phyloP scores from a whole-genome alignment of 2,797 vertebrate genomes.

The Phaenicophaeus curvirostris region DNA sequence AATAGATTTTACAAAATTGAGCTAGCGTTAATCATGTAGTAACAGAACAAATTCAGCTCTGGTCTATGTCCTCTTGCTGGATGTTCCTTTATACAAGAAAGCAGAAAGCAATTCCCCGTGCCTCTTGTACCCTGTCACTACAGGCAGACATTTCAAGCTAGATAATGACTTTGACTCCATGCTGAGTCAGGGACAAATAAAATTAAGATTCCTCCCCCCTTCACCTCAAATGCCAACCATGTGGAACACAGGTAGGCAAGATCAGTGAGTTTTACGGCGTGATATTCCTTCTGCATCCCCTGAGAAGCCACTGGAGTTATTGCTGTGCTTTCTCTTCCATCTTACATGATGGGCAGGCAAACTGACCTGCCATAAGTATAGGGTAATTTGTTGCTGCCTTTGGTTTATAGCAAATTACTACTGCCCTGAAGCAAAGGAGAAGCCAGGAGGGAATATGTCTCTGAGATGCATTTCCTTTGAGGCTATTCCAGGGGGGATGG shows the following conservation, averaged over 20 bases:
- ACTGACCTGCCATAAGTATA: slow-evolving; percentile 29
- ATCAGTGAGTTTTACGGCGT: background rate
- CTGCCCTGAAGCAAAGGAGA: slow-evolving; percentile 17
- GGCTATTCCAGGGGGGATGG: background rate
- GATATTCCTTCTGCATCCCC: background rate
- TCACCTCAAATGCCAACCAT: slow-evolving; percentile 19
- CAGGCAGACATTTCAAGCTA: background rate
- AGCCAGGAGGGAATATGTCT: background rate
- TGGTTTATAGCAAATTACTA: slow-evolving; percentile 31
- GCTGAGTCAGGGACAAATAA: slow-evolving; percentile 54
- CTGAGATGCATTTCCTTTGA: slow-evolving; percentile 9
- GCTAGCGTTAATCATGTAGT: background rate
- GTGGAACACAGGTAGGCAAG: background rate
- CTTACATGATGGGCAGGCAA: slow-evolving; percentile 10
- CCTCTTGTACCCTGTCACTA: slow-evolving; percentile 4
- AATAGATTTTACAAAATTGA: background rate
- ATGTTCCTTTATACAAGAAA: background rate
- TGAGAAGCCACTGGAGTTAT: slow-evolving; percentile 28
- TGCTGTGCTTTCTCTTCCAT: slow-evolving; percentile 2
- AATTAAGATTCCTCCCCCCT: slow-evolving; percentile 43
- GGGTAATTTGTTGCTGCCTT: slow-evolving; percentile 33
- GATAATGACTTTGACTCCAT: slow-evolving; percentile 51
- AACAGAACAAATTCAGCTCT: background rate
- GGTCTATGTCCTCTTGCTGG: background rate
- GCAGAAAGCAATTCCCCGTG: background rate